These are phyloP conservation scores for Macaca mulatta DNA, from an alignment of 2,113 vertebrate genomes.

Conservation along the genomic window DNA sequence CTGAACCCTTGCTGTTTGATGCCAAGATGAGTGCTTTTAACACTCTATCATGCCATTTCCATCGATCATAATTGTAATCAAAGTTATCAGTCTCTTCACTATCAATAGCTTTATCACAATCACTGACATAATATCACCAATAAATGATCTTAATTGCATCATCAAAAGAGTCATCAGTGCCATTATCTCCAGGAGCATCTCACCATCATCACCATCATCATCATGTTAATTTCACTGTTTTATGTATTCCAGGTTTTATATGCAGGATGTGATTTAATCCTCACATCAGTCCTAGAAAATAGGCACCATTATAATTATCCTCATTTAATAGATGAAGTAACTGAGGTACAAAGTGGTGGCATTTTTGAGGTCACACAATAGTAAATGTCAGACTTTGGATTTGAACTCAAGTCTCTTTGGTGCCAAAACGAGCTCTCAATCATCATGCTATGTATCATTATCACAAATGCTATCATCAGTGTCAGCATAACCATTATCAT, in stretches of 20 bases:
- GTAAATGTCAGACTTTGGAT: background rate
- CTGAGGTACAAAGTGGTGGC: background rate
- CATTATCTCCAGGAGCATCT: background rate
- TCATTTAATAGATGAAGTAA: background rate
- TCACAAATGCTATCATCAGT: fast-evolving
- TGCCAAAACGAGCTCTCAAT: background rate
- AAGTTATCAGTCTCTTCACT: background rate
- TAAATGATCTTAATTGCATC: conserved; percentile 38
- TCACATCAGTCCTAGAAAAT: background rate
- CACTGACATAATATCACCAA: background rate
- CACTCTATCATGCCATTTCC: background rate
- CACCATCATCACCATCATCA: background rate
- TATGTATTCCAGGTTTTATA: background rate
- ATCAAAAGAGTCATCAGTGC: background rate
- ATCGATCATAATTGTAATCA: background rate
- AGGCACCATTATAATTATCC: background rate
- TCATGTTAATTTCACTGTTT: background rate
- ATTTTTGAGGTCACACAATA: background rate
- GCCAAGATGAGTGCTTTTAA: background rate
- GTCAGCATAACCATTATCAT: fast-evolving
- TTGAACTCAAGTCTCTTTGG: background rate
- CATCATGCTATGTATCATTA: fast-evolving
- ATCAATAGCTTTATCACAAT: background rate
- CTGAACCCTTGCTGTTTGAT: background rate
- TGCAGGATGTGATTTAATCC: background rate